Conservation (phyloP, 2,888 invertebrate genomes). For the Biston stratarius region DNA sequence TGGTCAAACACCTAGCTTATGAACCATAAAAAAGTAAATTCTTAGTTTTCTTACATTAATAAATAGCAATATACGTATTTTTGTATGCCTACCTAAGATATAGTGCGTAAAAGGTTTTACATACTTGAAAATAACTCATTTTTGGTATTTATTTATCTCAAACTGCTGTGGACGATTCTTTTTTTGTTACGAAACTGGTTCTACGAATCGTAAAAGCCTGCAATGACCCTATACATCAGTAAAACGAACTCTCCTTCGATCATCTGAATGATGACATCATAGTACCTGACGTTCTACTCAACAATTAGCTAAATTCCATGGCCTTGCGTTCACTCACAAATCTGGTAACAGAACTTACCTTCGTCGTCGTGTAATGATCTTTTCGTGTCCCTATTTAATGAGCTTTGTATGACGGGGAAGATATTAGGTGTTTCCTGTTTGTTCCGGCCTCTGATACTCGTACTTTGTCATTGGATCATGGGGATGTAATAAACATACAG, state of each 20-base stretch:
- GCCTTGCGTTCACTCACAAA: constrained; percentile 42
- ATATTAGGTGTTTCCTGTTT: constrained; percentile 31
- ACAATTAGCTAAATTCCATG: constrained; percentile 34
- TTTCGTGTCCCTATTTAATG: constrained; percentile 29
- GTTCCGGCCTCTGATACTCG: constrained; percentile 13
- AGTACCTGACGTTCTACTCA: constrained; percentile 18
- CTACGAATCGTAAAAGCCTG: neutral
- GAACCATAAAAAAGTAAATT: too few species aligned
- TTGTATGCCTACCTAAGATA: too few species aligned
- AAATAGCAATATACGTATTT: too few species aligned
- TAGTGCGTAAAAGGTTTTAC: too few species aligned
- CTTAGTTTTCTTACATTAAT: too few species aligned
- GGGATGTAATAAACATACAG: constrained; percentile 13
- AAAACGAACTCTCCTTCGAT: constrained; percentile 22
- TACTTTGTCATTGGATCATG: constrained; percentile 26
- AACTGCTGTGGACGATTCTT: too few species aligned
- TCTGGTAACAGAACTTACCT: constrained; percentile 33
- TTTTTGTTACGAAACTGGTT: constrained; percentile 8
- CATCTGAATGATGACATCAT: constrained; percentile 33
- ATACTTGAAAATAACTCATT: too few species aligned
- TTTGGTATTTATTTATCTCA: too few species aligned
- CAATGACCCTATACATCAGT: constrained; percentile 19
- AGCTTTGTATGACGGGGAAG: constrained; percentile 27
- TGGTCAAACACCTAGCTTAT: too few species aligned
- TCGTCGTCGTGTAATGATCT: constrained; percentile 29